Percentiles rank a stretch among this genome's conserved stretches.
phyloP scores from a whole-genome alignment of 2,888 invertebrate genomes.

The Cheilosia grossa region DNA sequence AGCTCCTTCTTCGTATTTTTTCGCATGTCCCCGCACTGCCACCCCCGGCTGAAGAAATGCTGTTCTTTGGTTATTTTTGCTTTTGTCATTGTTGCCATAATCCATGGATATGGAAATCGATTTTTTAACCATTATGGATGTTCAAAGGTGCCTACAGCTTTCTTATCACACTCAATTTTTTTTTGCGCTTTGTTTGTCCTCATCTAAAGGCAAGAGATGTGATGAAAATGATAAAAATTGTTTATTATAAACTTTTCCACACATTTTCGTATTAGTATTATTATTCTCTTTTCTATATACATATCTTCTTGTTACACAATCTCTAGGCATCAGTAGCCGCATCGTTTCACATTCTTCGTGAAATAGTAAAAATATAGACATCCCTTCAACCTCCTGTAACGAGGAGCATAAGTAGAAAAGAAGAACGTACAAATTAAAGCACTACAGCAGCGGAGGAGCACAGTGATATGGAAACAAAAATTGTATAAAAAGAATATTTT shows the following conservation, averaged over 20 bases:
- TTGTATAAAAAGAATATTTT: background rate
- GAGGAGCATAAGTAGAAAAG: background rate
- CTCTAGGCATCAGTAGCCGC: no score
- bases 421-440: conserved; percentile 38
- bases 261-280: conserved; percentile 15
- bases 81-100: conserved; percentile 42
- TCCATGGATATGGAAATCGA: conserved; percentile 65
- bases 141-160: conserved; percentile 50
- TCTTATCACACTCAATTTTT: conserved; percentile 40
- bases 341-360: background rate
- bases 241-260: conserved; percentile 34
- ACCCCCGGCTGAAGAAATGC: background rate
- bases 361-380: conserved; percentile 10
- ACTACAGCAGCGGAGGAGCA: background rate
- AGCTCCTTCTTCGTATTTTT: background rate
- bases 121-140: conserved; percentile 60
- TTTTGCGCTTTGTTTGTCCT: conserved; percentile 13
- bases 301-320: conserved; percentile 1
- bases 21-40: background rate
- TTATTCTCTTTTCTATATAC: conserved; percentile 2
- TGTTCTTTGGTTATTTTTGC: conserved; percentile 9
- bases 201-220: conserved; percentile 11
- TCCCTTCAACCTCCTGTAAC: background rate
- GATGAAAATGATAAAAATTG: conserved; percentile 12
- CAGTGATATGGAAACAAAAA: background rate